These are phyloP conservation scores for Metacarcinus magister DNA, from an alignment of 2,888 invertebrate genomes.

Conservation along the genomic window DNA sequence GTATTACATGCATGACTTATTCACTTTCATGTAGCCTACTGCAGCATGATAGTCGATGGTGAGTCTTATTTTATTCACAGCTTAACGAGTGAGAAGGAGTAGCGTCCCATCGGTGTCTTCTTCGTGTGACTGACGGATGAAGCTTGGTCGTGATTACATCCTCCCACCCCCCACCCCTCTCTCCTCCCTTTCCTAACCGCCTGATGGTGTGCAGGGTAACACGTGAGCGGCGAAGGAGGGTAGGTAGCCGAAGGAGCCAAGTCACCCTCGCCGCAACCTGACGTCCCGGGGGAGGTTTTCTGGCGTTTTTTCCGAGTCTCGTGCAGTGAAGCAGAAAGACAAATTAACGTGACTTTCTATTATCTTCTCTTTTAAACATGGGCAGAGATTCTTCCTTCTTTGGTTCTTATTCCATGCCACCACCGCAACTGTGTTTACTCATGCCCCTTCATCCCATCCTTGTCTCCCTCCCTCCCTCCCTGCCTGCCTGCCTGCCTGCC, in stretches of 20 bases:
- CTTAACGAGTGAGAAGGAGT: neutral
- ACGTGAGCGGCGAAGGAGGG: neutral
- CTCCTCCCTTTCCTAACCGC: no score
- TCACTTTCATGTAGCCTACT: no score
- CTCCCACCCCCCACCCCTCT: neutral
- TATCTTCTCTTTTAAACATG: neutral
- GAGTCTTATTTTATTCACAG: neutral
- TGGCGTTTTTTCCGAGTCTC: neutral
- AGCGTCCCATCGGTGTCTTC: neutral
- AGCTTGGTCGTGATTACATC: neutral
- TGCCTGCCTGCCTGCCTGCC: neutral
- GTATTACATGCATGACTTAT: no score
- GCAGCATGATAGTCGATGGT: no score
- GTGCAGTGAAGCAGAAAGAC: slow-evolving; percentile 21
- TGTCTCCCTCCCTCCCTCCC: neutral
- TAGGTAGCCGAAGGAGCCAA: neutral
- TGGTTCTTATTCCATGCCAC: slow-evolving; percentile 13
- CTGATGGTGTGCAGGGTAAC: neutral
- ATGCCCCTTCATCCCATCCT: neutral
- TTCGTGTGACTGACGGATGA: neutral
- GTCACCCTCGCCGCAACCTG: neutral
- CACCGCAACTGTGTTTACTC: neutral
- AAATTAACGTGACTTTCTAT: slow-evolving; percentile 22
- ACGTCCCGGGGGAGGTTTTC: neutral
- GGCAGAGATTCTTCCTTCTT: neutral